Evolutionary conservation across 2,888 invertebrate species (phyloP), one percentile per base, ranked within the genome.

Genomic region (Ophion ventricosus): DNA sequence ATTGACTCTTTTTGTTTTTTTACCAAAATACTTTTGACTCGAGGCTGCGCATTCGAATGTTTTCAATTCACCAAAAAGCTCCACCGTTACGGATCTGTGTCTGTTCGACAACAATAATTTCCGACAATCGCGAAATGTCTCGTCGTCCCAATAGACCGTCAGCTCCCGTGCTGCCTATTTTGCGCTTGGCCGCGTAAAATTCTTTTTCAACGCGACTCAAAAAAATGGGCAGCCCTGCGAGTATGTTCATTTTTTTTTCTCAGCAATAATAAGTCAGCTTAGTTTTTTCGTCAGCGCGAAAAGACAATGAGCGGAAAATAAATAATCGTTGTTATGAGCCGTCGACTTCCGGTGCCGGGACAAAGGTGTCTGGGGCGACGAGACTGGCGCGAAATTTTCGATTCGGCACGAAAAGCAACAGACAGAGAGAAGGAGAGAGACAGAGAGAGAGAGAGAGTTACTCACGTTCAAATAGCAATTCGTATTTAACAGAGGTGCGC

Each of bases 281-380:
- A 17, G 29, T 63, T 63, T 63, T 29, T 63, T 43, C 35, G 17
- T 29, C 17, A 17, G 25, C 1, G 7, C 5, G 56, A 23, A 17
- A 29, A 74, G 5, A 20, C 11, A 64, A 56, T 35, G 26, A 76
- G 40, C 25, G 49, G 17, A 2, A 17, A 70, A 61, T 26, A 43
- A 76, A 64, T 29, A 14, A 75, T 54, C 20, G 59, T 56, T 26
- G 17, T 59, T 17, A 17, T 29, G 59, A 61, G 49, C 69, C 49
- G 49, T 43, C 8, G 59, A 69, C 59, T 77, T 77, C 59, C 59
- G 67, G 40, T 59, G 7, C n/a, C 11, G 56, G 64, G 57, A 76
- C 76, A 76, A 76, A 76, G 57, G 56, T 40, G 66, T 76, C 76
- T 56, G 56, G 49, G 76, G 11, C 76, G 40, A 26, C 61, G n/a